Conservation (phyloP, 2,797 vertebrate genomes). For the Sebastes itinus region DNA sequence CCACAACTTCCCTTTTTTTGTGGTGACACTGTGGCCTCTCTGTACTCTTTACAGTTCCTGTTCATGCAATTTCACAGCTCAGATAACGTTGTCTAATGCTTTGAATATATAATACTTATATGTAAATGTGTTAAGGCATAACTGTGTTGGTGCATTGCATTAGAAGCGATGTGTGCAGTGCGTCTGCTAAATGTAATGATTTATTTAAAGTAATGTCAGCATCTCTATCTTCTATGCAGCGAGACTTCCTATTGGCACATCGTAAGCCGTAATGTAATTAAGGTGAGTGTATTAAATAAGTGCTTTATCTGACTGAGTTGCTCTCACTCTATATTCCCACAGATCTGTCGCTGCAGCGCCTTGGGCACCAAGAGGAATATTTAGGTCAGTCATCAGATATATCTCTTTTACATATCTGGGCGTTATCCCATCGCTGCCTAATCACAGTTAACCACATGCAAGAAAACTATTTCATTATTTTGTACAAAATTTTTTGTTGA, state of each 20-base stretch:
- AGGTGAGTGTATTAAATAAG: constrained; percentile 36
- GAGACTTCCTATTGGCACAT: not conserved
- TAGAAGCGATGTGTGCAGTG: not conserved
- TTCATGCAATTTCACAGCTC: not conserved
- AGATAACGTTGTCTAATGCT: not conserved
- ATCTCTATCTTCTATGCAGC: not conserved
- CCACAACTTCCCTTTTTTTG: constrained; percentile 31
- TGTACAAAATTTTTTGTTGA: not conserved
- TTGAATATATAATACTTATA: not conserved
- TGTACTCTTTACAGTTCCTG: constrained; percentile 4
- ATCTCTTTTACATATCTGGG: not conserved
- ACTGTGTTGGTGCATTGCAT: not conserved
- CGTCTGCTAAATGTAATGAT: not conserved
- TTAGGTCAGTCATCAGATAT: constrained; percentile 38
- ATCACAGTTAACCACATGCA: not conserved
- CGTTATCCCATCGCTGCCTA: not conserved
- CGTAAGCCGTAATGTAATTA: constrained; percentile 42
- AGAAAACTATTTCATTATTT: not conserved
- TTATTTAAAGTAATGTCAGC: constrained; percentile 25
- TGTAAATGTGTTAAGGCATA: not conserved
- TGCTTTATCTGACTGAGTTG: constrained; percentile 20
- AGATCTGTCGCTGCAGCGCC: constrained; percentile 42
- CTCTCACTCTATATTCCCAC: constrained; percentile 18
- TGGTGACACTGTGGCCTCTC: not conserved
- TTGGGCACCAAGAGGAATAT: constrained; percentile 23